Evolutionary conservation across 1,140 invertebrate genomes (phyloP).

Genomic region (Cryptotermes secundus): DNA sequence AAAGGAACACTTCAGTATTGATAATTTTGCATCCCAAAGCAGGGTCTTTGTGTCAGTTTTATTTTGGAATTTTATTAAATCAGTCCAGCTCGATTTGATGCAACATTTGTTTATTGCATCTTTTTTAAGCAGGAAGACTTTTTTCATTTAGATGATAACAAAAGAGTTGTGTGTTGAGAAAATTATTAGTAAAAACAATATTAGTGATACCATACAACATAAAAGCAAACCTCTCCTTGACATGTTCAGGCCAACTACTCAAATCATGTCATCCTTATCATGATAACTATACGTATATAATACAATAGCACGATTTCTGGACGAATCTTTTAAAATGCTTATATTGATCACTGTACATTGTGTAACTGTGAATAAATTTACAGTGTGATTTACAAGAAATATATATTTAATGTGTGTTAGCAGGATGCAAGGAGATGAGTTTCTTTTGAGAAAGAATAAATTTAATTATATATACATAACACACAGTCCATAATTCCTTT

Average conservation of each 20-base stretch:
- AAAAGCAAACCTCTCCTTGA: conserved; percentile 5
- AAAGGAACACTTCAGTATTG: background rate
- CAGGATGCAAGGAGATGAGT: conserved; percentile 5
- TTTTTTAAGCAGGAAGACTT: conserved; percentile 13
- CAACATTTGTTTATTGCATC: background rate
- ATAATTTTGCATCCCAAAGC: background rate
- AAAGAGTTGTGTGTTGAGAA: conserved; percentile 26
- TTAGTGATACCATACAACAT: conserved; percentile 23
- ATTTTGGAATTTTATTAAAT: background rate
- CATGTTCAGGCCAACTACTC: conserved; percentile 38
- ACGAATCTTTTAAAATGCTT: conserved; percentile 42
- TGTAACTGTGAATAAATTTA: conserved; percentile 47
- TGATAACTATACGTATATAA: conserved; percentile 29
- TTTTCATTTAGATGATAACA: background rate
- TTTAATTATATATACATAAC: background rate
- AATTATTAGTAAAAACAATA: conserved; percentile 19
- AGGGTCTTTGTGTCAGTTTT: background rate
- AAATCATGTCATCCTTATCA: conserved; percentile 37
- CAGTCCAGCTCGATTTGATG: conserved; percentile 2
- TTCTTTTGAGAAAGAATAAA: conserved; percentile 20
- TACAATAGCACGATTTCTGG: conserved; percentile 38
- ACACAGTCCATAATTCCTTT: background rate
- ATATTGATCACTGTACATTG: conserved; percentile 45
- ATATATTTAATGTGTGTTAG: conserved; percentile 27
- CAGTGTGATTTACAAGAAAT: conserved; percentile 44